phyloP scores from a whole-genome alignment of 1,140 invertebrate genomes.

The Drosophila subobscura region DNA sequence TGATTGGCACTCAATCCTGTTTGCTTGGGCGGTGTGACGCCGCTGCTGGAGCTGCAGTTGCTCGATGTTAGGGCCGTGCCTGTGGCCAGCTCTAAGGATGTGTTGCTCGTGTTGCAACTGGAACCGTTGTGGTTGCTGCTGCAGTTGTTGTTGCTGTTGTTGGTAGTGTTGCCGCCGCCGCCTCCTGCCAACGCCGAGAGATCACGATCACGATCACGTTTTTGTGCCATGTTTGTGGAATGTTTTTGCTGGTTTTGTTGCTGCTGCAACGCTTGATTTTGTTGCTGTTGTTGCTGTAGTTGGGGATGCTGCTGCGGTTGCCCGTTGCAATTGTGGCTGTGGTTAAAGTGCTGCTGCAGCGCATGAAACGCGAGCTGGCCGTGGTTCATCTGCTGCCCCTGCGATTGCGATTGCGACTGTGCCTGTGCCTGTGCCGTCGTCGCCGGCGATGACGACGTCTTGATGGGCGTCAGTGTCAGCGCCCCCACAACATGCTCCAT shows the following conservation, averaged over 20 bases:
- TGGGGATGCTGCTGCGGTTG: slow-evolving; percentile 30
- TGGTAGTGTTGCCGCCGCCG: slow-evolving; percentile 23
- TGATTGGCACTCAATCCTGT: slow-evolving; percentile 47
- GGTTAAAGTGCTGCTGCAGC: slow-evolving; percentile 69
- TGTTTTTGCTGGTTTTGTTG: slow-evolving; percentile 67
- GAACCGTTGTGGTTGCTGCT: slow-evolving; percentile 23
- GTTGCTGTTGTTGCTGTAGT: slow-evolving; percentile 46
- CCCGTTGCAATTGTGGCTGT: slow-evolving; percentile 57
- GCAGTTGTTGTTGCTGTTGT: slow-evolving; percentile 26
- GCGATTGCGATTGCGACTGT: slow-evolving; percentile 24
- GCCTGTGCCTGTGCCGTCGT: slow-evolving; percentile 1
- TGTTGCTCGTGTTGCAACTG: slow-evolving; percentile 30
- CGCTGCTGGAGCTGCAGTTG: slow-evolving; percentile 44
- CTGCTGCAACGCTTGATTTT: slow-evolving; percentile 37
- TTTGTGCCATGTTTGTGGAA: slow-evolving; percentile 78
- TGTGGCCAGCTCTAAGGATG: slow-evolving; percentile 41
- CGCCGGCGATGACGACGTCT: slow-evolving; percentile 32
- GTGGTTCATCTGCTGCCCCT: slow-evolving; percentile 66
- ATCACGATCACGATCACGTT: slow-evolving; percentile 80
- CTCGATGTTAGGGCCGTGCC: slow-evolving; percentile 33
- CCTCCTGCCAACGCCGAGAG: slow-evolving; percentile 62
- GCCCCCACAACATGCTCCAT: slow-evolving; percentile 64
- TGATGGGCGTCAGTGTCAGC: slow-evolving; percentile 70
- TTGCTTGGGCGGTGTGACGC: slow-evolving; percentile 48
- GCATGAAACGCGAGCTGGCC: slow-evolving; percentile 74